phyloP scores from a whole-genome alignment of 2,797 vertebrate species.

The Sparus aurata region DNA sequence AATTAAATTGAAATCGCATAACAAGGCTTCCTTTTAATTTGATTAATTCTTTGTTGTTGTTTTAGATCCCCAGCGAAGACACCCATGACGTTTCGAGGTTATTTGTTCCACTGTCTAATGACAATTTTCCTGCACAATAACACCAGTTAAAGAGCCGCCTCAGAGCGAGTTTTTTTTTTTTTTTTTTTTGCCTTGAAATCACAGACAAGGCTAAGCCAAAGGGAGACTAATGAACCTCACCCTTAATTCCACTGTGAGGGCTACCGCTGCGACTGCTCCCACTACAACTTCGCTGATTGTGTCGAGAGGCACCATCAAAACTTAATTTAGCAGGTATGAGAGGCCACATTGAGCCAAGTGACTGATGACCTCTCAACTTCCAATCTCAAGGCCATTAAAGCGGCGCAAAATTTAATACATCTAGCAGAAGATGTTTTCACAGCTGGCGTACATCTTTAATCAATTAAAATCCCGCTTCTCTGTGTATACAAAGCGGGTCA shows the following conservation, averaged over 20 bases:
- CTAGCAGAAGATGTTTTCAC: slow-evolving; percentile 44
- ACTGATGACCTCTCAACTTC: slow-evolving; percentile 59
- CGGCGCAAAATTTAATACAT: slow-evolving; percentile 44
- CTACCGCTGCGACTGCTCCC: slow-evolving; percentile 70
- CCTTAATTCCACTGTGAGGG: slow-evolving; percentile 83
- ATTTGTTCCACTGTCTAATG: slow-evolving; percentile 92
- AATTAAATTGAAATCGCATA: slow-evolving; percentile 90
- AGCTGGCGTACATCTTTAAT: slow-evolving; percentile 42
- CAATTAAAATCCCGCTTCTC: slow-evolving; percentile 40
- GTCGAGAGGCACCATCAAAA: slow-evolving; percentile 67
- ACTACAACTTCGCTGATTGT: slow-evolving; percentile 73
- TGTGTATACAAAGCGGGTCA: slow-evolving; percentile 15
- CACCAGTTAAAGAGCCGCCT: slow-evolving; percentile 86
- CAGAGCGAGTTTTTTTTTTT: slow-evolving; percentile 83
- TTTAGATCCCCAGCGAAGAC: slow-evolving; percentile 87
- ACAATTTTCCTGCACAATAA: slow-evolving; percentile 91
- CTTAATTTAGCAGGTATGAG: slow-evolving; percentile 52
- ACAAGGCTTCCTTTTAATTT: slow-evolving; percentile 91
- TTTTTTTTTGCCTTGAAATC: slow-evolving; percentile 80
- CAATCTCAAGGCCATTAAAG: slow-evolving; percentile 49
- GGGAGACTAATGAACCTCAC: slow-evolving; percentile 85
- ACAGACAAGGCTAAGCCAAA: slow-evolving; percentile 86
- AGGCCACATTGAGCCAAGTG: slow-evolving; percentile 48
- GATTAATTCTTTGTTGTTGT: slow-evolving; percentile 92
- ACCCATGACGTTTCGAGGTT: slow-evolving; percentile 89